These are phyloP conservation scores for Tor tambroides DNA, from an alignment of 2,113 vertebrate species.

Conservation along the genomic window DNA sequence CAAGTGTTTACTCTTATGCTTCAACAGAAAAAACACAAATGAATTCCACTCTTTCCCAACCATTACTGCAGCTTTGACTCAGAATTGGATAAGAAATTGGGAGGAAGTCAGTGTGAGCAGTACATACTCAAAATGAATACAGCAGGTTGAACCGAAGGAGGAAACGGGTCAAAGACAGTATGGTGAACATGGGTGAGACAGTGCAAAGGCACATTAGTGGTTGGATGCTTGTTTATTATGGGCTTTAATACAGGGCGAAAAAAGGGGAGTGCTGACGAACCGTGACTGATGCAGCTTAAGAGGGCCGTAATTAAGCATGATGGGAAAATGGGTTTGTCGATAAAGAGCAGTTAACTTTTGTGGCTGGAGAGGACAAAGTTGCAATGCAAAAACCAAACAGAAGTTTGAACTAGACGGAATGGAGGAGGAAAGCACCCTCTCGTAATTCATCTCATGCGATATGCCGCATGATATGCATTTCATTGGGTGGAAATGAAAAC, in stretches of 20 bases:
- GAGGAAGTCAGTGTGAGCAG: background rate
- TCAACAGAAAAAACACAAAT: background rate
- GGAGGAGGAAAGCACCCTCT: background rate
- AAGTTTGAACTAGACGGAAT: background rate
- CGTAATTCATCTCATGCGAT: background rate
- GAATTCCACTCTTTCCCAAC: background rate
- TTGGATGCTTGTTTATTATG: slow-evolving; percentile 61
- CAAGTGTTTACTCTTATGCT: background rate
- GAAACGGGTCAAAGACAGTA: slow-evolving; percentile 45
- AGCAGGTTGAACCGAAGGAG: slow-evolving; percentile 61
- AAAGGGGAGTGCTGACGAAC: background rate
- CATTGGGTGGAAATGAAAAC: background rate
- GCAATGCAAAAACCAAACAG: too few species aligned
- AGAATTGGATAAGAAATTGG: slow-evolving; percentile 6
- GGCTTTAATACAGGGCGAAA: slow-evolving; percentile 4
- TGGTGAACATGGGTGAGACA: slow-evolving; percentile 67
- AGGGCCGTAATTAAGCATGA: background rate
- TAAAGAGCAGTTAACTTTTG: background rate
- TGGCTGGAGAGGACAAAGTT: background rate
- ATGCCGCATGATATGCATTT: background rate
- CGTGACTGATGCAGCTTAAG: background rate
- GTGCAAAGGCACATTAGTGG: slow-evolving; percentile 78
- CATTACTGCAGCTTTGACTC: background rate
- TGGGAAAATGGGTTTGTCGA: background rate
- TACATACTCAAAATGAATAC: slow-evolving; percentile 64